Percentiles rank a stretch among this genome's conserved stretches.
These are phyloP conservation scores for Triplophysa bombifrons DNA, from an alignment of 2,797 vertebrate species.

Conservation along the genomic window DNA sequence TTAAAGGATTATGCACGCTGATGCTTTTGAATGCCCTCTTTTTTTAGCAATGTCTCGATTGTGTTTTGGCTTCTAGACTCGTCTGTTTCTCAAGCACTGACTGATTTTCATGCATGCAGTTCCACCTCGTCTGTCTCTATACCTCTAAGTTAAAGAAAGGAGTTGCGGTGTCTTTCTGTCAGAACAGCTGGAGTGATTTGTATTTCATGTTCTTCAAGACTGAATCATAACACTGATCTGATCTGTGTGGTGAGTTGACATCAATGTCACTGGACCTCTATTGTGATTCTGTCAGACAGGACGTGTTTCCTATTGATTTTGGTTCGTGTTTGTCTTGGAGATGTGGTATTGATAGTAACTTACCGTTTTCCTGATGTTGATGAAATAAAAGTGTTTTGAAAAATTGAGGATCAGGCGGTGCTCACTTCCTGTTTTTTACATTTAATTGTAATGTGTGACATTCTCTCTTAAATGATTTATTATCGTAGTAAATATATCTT, in stretches of 20 bases:
- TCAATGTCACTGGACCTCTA: background rate
- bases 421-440: too few species aligned
- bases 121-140: background rate
- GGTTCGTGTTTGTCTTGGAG: too few species aligned
- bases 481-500: background rate
- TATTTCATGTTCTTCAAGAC: background rate
- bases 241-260: too few species aligned
- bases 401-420: too few species aligned
- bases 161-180: background rate
- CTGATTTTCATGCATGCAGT: slow-evolving; percentile 67
- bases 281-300: background rate
- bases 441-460: background rate
- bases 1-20: slow-evolving; percentile 71
- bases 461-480: background rate
- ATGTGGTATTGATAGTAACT: too few species aligned
- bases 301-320: background rate
- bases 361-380: too few species aligned
- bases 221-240: too few species aligned
- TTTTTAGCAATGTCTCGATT: slow-evolving; percentile 63
- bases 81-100: slow-evolving; percentile 60
- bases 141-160: background rate
- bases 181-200: background rate
- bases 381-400: too few species aligned
- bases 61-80: slow-evolving; percentile 66
- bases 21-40: slow-evolving; percentile 66